Evolutionary conservation across 2,113 vertebrate genomes (phyloP).

Genomic region (Amblyopsis rosae): DNA sequence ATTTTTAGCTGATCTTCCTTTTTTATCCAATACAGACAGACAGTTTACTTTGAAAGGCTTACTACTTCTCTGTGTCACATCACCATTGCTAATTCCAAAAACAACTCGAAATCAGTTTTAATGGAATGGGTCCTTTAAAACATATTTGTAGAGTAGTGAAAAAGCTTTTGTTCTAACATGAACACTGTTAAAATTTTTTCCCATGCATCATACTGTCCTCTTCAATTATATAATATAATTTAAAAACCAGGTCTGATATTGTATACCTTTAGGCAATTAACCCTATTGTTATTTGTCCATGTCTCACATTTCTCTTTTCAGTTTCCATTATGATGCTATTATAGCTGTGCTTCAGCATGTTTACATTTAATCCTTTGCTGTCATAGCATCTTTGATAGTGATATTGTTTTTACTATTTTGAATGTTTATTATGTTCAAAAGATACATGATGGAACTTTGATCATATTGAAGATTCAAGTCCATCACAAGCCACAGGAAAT

Average conservation of each 20-base stretch:
- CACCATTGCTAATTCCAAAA: too few species aligned
- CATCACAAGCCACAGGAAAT: neutral
- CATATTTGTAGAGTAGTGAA: neutral
- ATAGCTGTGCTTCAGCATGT: conserved; percentile 1
- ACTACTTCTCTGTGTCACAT: too few species aligned
- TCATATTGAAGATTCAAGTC: conserved; percentile 4
- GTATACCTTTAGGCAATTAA: neutral
- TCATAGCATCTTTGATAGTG: conserved; percentile 1
- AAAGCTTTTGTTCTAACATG: neutral
- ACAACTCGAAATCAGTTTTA: too few species aligned
- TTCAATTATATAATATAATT: neutral
- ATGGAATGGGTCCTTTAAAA: too few species aligned
- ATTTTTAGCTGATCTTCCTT: too few species aligned
- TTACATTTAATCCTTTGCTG: conserved; percentile 9
- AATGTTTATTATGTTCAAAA: conserved; percentile 8
- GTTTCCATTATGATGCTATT: neutral
- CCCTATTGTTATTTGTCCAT: neutral
- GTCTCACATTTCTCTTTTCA: neutral
- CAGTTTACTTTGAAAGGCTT: too few species aligned
- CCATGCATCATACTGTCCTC: neutral
- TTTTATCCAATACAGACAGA: too few species aligned
- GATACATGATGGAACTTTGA: conserved; percentile 13
- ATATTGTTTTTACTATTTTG: neutral
- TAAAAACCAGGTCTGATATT: neutral
- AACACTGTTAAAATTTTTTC: neutral